Evolutionary conservation across 2,888 invertebrate genomes (phyloP), one percentile per base, ranked within the genome.

Genomic region (Nemurella pictetii): DNA sequence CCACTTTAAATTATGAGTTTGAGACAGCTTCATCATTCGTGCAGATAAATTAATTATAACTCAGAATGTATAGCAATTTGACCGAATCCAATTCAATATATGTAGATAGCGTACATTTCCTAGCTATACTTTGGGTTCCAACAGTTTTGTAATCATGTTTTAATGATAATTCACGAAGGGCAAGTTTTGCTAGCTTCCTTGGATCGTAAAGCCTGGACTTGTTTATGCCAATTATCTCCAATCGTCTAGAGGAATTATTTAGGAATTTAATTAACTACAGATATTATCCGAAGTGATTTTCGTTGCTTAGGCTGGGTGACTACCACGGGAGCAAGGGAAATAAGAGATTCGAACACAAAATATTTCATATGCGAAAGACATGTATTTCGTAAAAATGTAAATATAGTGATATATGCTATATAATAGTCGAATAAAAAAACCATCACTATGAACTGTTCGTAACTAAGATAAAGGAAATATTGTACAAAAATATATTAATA

Each of bases 321-420:
- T 5, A 78, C 9, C 32, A 78, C 20, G 78, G 78, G 29, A 78
- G 29, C 4, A 20, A n/a, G 20, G 55, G 28, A 72, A 36, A 55
- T 29, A 82, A 4, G 20, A 26, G 26, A 12, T 82, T 82, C 72
- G 27, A 20, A 55, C 55, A 20, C 55, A 55, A 55, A 20, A 20
- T 55, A 20, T 55, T 7, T 55, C 55, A 55, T 55, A 32, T 32
- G 20, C 72, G 55, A 28, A 28, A 85, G 83, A 77, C 26, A 80
- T 81, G 83, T 85, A 84, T 85, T 80, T 83, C 82, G 75, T 35
- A 85, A 85, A 84, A 84, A 84, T 30, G 35, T 26, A 81, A 83
- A 81, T 84, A 84, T 78, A 78, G 30, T 29, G 29, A 72, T 82
- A 82, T 72, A n/a, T 27, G 29, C 26, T n/a, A 75, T n/a, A 78